These are phyloP conservation scores for Cotesia congregata DNA, from an alignment of 2,888 invertebrate species.

Conservation along the genomic window DNA sequence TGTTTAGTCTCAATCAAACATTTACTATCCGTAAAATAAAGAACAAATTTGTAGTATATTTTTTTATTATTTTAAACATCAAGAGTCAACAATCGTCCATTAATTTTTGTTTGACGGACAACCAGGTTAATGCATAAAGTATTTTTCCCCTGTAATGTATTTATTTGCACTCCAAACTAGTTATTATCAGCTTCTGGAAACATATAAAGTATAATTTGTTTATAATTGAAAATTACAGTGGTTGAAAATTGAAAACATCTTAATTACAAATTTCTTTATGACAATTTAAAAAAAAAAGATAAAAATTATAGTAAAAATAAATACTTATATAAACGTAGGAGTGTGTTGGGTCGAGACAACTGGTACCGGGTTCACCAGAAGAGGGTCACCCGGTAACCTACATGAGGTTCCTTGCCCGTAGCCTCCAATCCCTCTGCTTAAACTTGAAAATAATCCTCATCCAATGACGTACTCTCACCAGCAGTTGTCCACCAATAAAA, in stretches of 20 bases:
- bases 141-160: too few relatives aligned
- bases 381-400: conserved; percentile 69
- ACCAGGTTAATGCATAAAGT: too few relatives aligned
- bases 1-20: too few relatives aligned
- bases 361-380: conserved; percentile 58
- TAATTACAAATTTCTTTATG: background rate
- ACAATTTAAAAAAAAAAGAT: background rate
- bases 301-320: background rate
- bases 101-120: too few relatives aligned
- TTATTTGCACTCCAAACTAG: too few relatives aligned
- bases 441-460: conserved; percentile 21
- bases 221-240: background rate
- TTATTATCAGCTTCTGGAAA: too few relatives aligned
- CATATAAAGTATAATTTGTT: too few relatives aligned
- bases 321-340: conserved; percentile 14
- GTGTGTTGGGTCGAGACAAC: conserved; percentile 36
- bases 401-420: conserved; percentile 66
- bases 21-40: too few relatives aligned
- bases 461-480: conserved; percentile 46
- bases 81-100: too few relatives aligned
- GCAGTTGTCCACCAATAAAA: conserved; percentile 45
- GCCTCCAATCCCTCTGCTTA: conserved; percentile 17
- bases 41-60: too few relatives aligned
- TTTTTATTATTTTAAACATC: too few relatives aligned
- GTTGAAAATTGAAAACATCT: background rate